These are phyloP conservation scores for Portunus trituberculatus DNA, from an alignment of 1,140 invertebrate species.

Conservation along the genomic window DNA sequence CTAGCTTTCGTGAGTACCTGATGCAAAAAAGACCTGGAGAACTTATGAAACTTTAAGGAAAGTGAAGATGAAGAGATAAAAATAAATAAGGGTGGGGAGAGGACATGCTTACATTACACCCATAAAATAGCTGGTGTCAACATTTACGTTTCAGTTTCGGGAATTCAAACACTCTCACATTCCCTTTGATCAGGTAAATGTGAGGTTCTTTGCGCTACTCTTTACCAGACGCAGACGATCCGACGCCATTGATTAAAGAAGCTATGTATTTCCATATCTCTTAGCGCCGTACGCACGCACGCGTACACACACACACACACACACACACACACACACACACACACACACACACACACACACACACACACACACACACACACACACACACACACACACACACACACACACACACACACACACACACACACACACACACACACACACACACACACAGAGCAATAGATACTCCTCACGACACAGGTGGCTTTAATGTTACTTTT, in stretches of 20 bases:
- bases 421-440: background rate
- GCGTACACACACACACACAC: background rate
- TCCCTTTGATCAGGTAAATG: constrained; percentile 37
- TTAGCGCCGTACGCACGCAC: background rate
- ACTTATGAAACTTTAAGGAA: background rate
- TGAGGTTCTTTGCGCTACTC: background rate
- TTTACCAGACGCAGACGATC: background rate
- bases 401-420: too few relatives aligned
- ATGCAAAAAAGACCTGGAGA: background rate
- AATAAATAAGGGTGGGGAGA: background rate
- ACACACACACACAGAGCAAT: background rate
- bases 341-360: too few relatives aligned
- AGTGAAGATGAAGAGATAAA: background rate
- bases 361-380: too few relatives aligned
- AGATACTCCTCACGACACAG: background rate
- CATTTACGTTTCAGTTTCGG: background rate
- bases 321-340: background rate
- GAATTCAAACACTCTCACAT: background rate
- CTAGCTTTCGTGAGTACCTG: background rate
- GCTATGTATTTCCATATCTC: background rate
- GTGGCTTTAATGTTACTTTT: background rate
- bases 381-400: too few relatives aligned
- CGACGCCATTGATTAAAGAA: background rate
- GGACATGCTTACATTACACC: background rate
- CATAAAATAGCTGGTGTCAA: constrained; percentile 1